A percentile compares a stretch with the other conserved stretches of the same genome.
These are phyloP conservation scores for Mycteria americana DNA, from an alignment of 2,797 vertebrate species.

Conservation along the genomic window DNA sequence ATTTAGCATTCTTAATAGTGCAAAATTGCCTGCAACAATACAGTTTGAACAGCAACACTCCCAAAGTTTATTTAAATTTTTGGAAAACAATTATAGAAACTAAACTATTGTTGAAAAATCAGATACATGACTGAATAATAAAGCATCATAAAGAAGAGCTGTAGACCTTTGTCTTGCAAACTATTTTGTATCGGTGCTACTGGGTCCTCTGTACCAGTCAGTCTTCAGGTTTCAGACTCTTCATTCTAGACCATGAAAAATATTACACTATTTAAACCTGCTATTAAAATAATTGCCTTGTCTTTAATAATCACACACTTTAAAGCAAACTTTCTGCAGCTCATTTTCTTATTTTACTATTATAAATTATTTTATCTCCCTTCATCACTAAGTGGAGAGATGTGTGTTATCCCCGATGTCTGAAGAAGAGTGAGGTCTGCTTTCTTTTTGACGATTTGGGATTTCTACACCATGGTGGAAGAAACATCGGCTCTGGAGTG, in stretches of 20 bases:
- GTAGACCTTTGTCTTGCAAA: background rate
- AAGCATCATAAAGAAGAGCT: background rate
- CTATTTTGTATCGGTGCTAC: background rate
- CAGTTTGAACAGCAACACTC: background rate
- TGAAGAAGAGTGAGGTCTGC: background rate
- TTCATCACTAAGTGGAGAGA: background rate
- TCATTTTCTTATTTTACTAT: background rate
- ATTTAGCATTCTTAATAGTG: conserved; percentile 5
- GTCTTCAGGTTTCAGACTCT: background rate
- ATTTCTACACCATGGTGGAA: background rate
- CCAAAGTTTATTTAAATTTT: background rate
- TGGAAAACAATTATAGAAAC: background rate
- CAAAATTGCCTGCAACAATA: background rate
- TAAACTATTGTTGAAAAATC: background rate
- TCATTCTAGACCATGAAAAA: background rate
- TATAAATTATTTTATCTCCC: background rate
- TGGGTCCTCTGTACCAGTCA: background rate
- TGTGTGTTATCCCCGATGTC: background rate
- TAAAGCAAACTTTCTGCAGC: background rate
- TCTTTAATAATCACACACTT: background rate
- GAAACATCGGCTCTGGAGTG: background rate
- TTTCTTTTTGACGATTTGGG: background rate
- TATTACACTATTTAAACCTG: background rate
- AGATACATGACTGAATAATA: background rate
- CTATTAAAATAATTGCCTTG: background rate